A percentile compares a stretch with the other conserved stretches of the same genome.
These are phyloP conservation scores for Triops longicaudatus DNA, from an alignment of 1,140 invertebrate genomes.

Conservation along the genomic window DNA sequence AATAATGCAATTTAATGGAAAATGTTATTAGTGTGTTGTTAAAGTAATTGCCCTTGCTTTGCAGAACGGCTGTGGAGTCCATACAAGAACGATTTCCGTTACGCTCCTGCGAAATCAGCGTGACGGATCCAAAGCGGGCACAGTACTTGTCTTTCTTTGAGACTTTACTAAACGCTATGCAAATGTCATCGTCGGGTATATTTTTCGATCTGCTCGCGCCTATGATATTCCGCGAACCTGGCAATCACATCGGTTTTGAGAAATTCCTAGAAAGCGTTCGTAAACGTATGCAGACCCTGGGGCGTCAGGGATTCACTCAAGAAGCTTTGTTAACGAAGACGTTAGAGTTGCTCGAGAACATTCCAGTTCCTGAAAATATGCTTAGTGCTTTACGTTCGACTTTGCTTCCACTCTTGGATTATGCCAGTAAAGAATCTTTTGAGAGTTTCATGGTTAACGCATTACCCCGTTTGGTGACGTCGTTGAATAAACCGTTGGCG, in stretches of 20 bases:
- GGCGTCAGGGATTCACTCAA: neutral
- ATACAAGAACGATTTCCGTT: neutral
- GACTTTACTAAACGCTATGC: neutral
- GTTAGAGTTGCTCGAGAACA: neutral
- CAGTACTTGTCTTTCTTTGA: neutral
- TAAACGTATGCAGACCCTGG: neutral
- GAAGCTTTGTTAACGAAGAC: neutral
- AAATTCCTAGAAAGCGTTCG: neutral
- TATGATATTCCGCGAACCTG: constrained; percentile 6
- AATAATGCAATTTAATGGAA: no score
- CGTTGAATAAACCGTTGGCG: neutral
- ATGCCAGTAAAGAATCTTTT: constrained; percentile 9
- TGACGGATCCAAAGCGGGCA: neutral
- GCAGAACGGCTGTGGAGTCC: neutral
- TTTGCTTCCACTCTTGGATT: neutral
- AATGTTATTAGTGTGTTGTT: no score
- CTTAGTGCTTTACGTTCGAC: neutral
- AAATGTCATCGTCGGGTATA: neutral
- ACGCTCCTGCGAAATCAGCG: neutral
- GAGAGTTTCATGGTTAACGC: neutral
- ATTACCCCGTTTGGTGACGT: neutral
- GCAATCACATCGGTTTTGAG: neutral
- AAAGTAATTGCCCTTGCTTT: neutral
- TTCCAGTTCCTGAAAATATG: neutral
- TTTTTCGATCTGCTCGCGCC: neutral